Percentiles rank a stretch among this genome's conserved stretches.
Conservation (phyloP, 2,888 invertebrate species). For the Loripinus fragilis region DNA sequence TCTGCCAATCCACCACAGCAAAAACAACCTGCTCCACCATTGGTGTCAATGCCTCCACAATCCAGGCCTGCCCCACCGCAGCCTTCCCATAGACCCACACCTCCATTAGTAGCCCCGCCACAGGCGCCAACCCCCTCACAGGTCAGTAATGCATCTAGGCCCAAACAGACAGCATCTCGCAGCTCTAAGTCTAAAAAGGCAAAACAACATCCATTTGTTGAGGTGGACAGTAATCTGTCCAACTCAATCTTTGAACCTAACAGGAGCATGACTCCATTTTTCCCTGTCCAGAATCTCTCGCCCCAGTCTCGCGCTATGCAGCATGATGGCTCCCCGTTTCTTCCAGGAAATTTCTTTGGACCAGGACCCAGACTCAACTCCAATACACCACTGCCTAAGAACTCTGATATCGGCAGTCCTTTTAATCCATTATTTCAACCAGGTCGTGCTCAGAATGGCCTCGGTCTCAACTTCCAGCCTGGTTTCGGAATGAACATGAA, state of each 20-base stretch:
- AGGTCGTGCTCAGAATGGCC: slow-evolving; percentile 77
- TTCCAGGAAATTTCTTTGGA: slow-evolving; percentile 78
- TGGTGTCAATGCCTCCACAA: slow-evolving; percentile 58
- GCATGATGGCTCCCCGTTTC: slow-evolving; percentile 78
- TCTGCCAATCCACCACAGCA: slow-evolving; percentile 65
- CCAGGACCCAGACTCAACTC: slow-evolving; percentile 73
- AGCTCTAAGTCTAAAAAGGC: slow-evolving; percentile 52
- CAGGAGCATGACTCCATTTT: slow-evolving; percentile 78
- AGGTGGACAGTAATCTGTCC: slow-evolving; percentile 73
- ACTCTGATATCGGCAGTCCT: slow-evolving; percentile 68
- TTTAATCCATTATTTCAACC: slow-evolving; percentile 77
- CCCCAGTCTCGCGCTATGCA: slow-evolving; percentile 76
- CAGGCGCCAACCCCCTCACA: slow-evolving; percentile 57
- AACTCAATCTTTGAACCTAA: slow-evolving; percentile 68
- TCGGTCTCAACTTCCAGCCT: slow-evolving; percentile 80
- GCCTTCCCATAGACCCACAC: slow-evolving; percentile 59
- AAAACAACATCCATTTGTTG: slow-evolving; percentile 65
- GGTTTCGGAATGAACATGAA: slow-evolving; percentile 79
- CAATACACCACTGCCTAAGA: slow-evolving; percentile 73
- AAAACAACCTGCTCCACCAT: slow-evolving; percentile 61
- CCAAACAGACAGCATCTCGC: slow-evolving; percentile 51
- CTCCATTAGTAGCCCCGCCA: slow-evolving; percentile 52
- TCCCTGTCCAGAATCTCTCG: slow-evolving; percentile 77
- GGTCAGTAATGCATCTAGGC: slow-evolving; percentile 54
- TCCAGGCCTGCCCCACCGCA: slow-evolving; percentile 44